Evolutionary conservation across 2,888 invertebrate species (phyloP), one percentile per base, ranked within the genome.

Genomic region (Galeopsomyia nigrocyanea): DNA sequence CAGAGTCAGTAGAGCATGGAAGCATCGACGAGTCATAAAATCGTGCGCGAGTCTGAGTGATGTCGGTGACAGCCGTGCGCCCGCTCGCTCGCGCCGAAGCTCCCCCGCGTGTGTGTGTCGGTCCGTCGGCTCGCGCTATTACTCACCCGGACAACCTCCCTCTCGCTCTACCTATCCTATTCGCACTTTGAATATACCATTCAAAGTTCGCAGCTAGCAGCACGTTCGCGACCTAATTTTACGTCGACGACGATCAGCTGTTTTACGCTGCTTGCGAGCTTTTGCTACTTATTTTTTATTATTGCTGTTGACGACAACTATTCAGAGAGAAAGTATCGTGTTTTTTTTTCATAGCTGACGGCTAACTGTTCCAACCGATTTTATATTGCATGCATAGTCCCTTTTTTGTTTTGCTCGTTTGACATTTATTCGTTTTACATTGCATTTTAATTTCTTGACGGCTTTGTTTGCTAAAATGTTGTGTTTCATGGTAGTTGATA

Each of bases 161-260:
- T 19, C 53, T 39, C 19, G 10, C 17, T 53, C 17, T 17, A 53
- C 53, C 53, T 17, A 19, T 17, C 53, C 17, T 21, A 14, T 19
- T 53, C 53, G 17, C 19, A 53, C 17, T 21, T 51, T 53, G 81
- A 84, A 82, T 82, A 82, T 82, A 82, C 81, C 81, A 83, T 83
- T 82, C 82, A 80, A 83, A 82, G 81, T 83, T 82, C 80, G 79
- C 80, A 83, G 82, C 82, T 16, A 26, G 63, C 55, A 17, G 26
- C 31, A 21, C 63, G 81, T 80, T 82, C 82, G 82, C 83, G 83
- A 82, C 84, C 83, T 80, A 83, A 82, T 84, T 84, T 80, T 79
- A 77, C 80, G 77, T n/a, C 65, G 50, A 39, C 68, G 5, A 6
- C 17, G 58, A n/a, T 58, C 53, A 53, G 53, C 53, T 53, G 53